A percentile compares a stretch with the other conserved stretches of the same genome.
Evolutionary conservation across 1,140 invertebrate species (phyloP).

Genomic region (Drosophila micromelanica): DNA sequence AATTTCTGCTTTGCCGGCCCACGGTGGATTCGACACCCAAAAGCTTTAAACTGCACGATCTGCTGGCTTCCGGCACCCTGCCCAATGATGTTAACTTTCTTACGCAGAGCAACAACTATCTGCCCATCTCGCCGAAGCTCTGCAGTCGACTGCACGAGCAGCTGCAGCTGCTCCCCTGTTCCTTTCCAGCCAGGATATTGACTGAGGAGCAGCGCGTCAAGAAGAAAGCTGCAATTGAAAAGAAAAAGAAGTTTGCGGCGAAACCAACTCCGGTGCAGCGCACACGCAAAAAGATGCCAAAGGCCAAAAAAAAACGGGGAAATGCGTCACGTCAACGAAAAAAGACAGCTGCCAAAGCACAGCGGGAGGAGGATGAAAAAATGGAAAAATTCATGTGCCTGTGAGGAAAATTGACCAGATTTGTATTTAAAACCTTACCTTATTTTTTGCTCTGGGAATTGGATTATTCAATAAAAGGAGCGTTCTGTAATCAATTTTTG

Average conservation of each 20-base stretch:
- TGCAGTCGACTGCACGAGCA: constrained; percentile 61
- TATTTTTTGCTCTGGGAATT: too few species aligned
- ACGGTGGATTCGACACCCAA: constrained; percentile 40
- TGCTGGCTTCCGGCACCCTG: constrained; percentile 21
- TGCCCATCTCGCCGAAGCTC: constrained; percentile 55
- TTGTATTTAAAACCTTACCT: neutral
- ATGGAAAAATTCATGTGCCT: constrained; percentile 60
- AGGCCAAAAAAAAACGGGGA: neutral
- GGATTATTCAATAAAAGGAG: too few species aligned
- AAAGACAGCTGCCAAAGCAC: neutral
- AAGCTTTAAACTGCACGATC: constrained; percentile 46
- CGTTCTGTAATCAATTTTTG: too few species aligned
- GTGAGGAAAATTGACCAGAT: constrained; percentile 10
- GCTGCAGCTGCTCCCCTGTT: constrained; percentile 56
- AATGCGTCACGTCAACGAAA: constrained; percentile 19
- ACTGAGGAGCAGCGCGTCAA: constrained; percentile 1
- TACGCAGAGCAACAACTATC: constrained; percentile 44
- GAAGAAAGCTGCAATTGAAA: neutral
- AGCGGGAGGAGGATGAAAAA: constrained; percentile 8
- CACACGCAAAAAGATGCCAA: neutral
- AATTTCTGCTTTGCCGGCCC: constrained; percentile 60
- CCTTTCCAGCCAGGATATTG: constrained; percentile 42
- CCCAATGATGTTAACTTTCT: constrained; percentile 58
- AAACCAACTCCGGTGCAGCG: constrained; percentile 4
- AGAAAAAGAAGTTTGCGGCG: neutral